Evolutionary conservation across 1,140 invertebrate species (phyloP).

Genomic region (Panagrolaimus sp.): DNA sequence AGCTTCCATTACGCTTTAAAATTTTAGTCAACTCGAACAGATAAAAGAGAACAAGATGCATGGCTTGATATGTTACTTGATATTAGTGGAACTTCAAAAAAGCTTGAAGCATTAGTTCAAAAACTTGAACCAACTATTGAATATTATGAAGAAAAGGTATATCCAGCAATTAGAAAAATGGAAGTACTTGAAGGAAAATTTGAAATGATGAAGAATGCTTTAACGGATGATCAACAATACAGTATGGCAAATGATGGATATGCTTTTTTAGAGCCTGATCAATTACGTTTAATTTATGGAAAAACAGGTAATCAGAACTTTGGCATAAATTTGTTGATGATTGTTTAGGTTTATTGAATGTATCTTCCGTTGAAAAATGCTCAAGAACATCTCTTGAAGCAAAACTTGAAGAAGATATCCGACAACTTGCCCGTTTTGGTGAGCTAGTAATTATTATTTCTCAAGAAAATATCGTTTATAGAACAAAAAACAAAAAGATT

Average conservation of each 20-base stretch:
- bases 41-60: not conserved
- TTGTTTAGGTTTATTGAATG: not conserved
- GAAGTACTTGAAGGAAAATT: conserved; percentile 3
- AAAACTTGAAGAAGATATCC: conserved; percentile 5
- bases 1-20: not conserved
- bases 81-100: not conserved
- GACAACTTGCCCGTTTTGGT: not conserved
- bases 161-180: conserved; percentile 8
- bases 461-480: too few species aligned
- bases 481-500: too few species aligned
- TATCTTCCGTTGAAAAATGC: not conserved
- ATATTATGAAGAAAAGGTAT: not conserved
- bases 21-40: not conserved
- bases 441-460: too few species aligned
- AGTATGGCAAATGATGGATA: not conserved
- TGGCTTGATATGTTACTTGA: not conserved
- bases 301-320: not conserved
- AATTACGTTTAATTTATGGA: conserved; percentile 14
- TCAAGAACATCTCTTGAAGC: not conserved
- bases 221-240: not conserved
- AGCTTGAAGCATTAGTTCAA: not conserved
- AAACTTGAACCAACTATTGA: not conserved
- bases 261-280: conserved; percentile 10
- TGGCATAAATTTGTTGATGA: not conserved
- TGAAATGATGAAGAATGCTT: not conserved